Evolutionary conservation across 2,797 vertebrate genomes (phyloP).

Genomic region (Enteromius afrohamiltoni): DNA sequence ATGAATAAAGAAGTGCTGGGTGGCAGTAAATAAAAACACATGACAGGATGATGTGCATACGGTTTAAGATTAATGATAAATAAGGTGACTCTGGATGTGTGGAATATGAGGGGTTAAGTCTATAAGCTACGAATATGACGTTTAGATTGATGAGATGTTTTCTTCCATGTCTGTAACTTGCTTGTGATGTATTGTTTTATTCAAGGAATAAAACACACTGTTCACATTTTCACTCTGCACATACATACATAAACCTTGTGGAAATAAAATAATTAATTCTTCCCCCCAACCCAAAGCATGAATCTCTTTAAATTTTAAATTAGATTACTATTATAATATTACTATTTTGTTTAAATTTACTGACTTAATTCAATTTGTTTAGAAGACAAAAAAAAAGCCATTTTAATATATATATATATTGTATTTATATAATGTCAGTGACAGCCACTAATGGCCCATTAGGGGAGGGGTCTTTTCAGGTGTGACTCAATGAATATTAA

Average conservation of each 20-base stretch:
- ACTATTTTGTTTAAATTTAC: too few relatives aligned
- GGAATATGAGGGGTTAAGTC: constrained; percentile 16
- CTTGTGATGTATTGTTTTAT: neutral
- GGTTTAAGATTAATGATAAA: constrained; percentile 15
- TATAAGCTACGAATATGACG: neutral
- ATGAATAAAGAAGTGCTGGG: constrained; percentile 25
- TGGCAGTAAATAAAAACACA: constrained; percentile 30
- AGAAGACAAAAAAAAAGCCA: too few relatives aligned
- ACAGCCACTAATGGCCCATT: too few relatives aligned
- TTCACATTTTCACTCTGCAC: neutral
- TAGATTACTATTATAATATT: too few relatives aligned
- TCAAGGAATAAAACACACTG: neutral
- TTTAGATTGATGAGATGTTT: neutral
- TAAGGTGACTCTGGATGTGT: neutral
- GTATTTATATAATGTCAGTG: too few relatives aligned
- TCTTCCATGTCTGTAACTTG: neutral
- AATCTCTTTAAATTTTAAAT: too few relatives aligned
- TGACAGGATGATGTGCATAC: constrained; percentile 29
- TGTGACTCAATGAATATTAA: too few relatives aligned
- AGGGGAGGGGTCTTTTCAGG: too few relatives aligned
- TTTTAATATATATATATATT: too few relatives aligned
- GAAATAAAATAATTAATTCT: too few relatives aligned
- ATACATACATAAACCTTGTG: neutral
- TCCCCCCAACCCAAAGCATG: too few relatives aligned
- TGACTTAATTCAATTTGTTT: too few relatives aligned